Percentiles rank a stretch among this genome's conserved stretches.
Evolutionary conservation across 1,140 invertebrate genomes (phyloP).

Genomic region (Hestina assimilis): DNA sequence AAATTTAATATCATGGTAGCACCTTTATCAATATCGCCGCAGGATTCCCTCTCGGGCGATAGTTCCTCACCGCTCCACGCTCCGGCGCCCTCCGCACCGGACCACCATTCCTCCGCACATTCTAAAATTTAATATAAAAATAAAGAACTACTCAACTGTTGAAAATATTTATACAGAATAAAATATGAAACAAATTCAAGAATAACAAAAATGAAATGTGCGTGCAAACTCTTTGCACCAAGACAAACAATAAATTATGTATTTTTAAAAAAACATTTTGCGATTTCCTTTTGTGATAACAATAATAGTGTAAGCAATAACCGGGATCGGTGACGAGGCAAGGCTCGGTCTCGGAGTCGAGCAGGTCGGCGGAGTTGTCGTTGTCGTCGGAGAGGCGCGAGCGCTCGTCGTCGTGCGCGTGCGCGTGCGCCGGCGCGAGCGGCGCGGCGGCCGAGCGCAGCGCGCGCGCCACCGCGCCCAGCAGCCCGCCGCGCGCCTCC

Average conservation of each 20-base stretch:
- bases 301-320: slow-evolving; percentile 19
- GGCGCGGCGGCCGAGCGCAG: slow-evolving; percentile 25
- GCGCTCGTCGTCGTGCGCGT: slow-evolving; percentile 47
- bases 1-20: too few species aligned
- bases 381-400: slow-evolving; percentile 61
- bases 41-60: slow-evolving; percentile 66
- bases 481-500: slow-evolving; percentile 47
- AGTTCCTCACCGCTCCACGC: slow-evolving; percentile 73
- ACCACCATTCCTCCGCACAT: slow-evolving; percentile 68
- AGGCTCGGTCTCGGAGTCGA: slow-evolving; percentile 88
- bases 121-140: slow-evolving; percentile 33
- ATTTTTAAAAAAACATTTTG: too few species aligned
- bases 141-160: not conserved
- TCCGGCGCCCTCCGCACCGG: slow-evolving; percentile 52
- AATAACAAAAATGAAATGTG: not conserved
- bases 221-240: too few species aligned
- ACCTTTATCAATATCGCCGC: slow-evolving; percentile 53
- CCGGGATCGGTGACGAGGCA: slow-evolving; percentile 86
- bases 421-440: slow-evolving; percentile 14
- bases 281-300: too few species aligned
- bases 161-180: not conserved
- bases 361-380: slow-evolving; percentile 83
- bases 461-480: slow-evolving; percentile 55
- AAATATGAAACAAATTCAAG: not conserved
- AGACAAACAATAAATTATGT: too few species aligned